Percentiles rank a stretch among this genome's conserved stretches.
Conservation (phyloP, 2,113 vertebrate genomes). For the Vulpes vulpes region DNA sequence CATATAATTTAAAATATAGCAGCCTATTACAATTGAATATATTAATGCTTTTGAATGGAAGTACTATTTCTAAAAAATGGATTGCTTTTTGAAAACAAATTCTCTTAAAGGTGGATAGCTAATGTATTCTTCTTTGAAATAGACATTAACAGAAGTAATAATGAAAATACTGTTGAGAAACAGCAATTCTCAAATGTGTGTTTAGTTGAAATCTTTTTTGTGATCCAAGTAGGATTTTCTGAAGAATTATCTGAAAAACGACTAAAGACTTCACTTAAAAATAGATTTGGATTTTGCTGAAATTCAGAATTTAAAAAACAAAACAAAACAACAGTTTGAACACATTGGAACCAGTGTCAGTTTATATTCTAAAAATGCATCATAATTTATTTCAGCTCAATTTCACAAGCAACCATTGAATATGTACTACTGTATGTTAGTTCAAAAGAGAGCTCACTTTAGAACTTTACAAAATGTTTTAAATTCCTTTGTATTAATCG, state of each 20-base stretch:
- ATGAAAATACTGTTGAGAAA: conserved; percentile 44
- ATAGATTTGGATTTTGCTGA: conserved; percentile 35
- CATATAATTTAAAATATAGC: conserved; percentile 78
- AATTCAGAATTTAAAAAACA: not conserved
- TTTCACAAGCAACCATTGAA: not conserved
- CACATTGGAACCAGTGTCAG: not conserved
- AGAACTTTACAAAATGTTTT: conserved; percentile 49
- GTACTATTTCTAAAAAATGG: conserved; percentile 60
- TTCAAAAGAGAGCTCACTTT: conserved; percentile 45
- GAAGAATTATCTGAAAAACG: conserved; percentile 38
- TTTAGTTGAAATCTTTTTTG: conserved; percentile 26
- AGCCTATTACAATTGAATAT: conserved; percentile 74
- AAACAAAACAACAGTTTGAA: not conserved
- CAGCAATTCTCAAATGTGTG: not conserved
- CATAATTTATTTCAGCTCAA: conserved; percentile 51
- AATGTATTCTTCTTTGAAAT: conserved; percentile 70
- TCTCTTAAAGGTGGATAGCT: conserved; percentile 75
- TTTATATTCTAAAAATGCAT: conserved; percentile 6
- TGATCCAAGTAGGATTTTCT: conserved; percentile 12
- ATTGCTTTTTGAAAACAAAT: conserved; percentile 51
- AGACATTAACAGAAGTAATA: conserved; percentile 43
- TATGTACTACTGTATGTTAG: not conserved
- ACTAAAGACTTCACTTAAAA: conserved; percentile 19
- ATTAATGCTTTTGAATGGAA: conserved; percentile 76
- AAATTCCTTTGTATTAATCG: conserved; percentile 64